Conservation (phyloP, 2,888 invertebrate genomes). For the Chromoteleia sp. region DNA sequence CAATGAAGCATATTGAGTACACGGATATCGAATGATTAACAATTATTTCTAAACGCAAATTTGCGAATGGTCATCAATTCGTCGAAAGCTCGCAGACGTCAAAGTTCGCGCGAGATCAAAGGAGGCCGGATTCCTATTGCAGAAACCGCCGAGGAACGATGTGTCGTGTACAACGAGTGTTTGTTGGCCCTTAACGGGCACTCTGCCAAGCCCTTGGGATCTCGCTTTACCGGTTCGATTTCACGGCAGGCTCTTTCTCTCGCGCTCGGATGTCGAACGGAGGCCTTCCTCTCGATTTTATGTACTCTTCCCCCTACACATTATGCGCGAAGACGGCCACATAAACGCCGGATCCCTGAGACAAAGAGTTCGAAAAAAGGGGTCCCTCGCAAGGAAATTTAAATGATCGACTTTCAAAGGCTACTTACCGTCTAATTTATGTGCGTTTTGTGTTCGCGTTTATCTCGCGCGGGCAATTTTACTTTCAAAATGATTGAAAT, state of each 20-base stretch:
- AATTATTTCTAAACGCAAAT: background rate
- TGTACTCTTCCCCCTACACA: slow-evolving; percentile 55
- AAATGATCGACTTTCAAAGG: slow-evolving; percentile 51
- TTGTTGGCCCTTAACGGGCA: slow-evolving; percentile 71
- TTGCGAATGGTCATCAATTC: slow-evolving; percentile 15
- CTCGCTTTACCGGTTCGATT: slow-evolving; percentile 71
- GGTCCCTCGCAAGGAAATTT: slow-evolving; percentile 37
- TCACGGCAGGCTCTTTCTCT: slow-evolving; percentile 55
- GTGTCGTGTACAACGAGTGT: slow-evolving; percentile 52
- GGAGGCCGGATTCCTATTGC: slow-evolving; percentile 8
- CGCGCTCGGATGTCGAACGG: slow-evolving; percentile 54
- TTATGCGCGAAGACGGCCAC: slow-evolving; percentile 43
- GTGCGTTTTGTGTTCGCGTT: slow-evolving; percentile 11
- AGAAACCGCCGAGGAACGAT: slow-evolving; percentile 23
- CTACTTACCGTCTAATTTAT: slow-evolving; percentile 45
- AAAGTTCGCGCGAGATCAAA: slow-evolving; percentile 52
- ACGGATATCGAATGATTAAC: too few relatives aligned
- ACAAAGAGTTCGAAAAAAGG: slow-evolving; percentile 41
- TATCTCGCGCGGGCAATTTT: slow-evolving; percentile 9
- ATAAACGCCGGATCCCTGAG: slow-evolving; percentile 15
- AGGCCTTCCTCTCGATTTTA: slow-evolving; percentile 65
- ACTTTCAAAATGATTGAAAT: slow-evolving; percentile 22
- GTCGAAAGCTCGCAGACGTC: slow-evolving; percentile 16
- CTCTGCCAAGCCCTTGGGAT: slow-evolving; percentile 67
- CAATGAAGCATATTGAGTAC: too few relatives aligned